Evolutionary conservation across 2,888 invertebrate genomes (phyloP), one percentile per base, ranked within the genome.

Genomic region (Apotomis betuletana): DNA sequence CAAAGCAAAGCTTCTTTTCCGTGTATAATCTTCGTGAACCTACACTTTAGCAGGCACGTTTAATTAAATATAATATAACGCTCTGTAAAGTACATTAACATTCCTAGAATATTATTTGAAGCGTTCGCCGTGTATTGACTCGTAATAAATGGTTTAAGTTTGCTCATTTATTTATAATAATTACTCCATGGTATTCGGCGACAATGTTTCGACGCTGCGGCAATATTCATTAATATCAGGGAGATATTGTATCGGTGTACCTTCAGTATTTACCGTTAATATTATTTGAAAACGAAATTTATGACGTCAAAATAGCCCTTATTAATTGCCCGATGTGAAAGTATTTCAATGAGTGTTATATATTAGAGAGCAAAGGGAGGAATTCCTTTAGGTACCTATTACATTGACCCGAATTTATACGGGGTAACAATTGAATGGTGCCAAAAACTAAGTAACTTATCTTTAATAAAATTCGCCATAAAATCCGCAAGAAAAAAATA

Each of bases 161-260:
- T 82, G 82, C 84, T 86, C 86, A 87, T 87, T 87, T 86, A 85
- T 87, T 88, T 83, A 85, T 83, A 87, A 88, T 88, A 87, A 90
- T 88, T 87, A 87, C 84, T 78, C 77, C 76, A 82, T 85, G 87
- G 87, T 85, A 89, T 87, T 85, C 77, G 77, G 78, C 81, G 81
- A 86, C 86, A 85, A 85, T 83, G 83, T 81, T 80, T 80, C 80
- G 78, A 83, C 84, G 82, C 83, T 86, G 82, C 79, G 80, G 82
- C 81, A 78, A 81, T 82, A 84, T 82, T 82, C 78, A 81, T 72
- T 72, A 72, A 72, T 72, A 72, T 72, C 57, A 63, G 63, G 63
- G 67, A 62, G 72, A 72, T 72, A 67, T 68, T 72, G 72, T 72
- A 68, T 72, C 68, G 68, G 62, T 57, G 61, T 59, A 68, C 72